A percentile compares a stretch with the other conserved stretches of the same genome.
phyloP scores from a whole-genome alignment of 2,113 vertebrate species.

The Notarius quadriscutis region DNA sequence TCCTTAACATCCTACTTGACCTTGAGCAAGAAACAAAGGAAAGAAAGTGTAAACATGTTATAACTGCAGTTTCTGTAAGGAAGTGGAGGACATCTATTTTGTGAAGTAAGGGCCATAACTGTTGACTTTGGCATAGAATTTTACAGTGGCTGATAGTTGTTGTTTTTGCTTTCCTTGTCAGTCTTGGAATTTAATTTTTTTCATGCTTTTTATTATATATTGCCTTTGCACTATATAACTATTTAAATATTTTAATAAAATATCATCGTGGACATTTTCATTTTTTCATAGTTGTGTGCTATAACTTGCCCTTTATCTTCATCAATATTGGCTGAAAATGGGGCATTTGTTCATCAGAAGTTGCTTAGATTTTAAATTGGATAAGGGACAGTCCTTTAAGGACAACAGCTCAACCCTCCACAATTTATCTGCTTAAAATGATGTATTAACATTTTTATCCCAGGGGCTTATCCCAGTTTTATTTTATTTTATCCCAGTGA shows the following conservation, averaged over 20 bases:
- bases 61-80: not conserved
- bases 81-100: not conserved
- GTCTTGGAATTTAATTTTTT: not conserved
- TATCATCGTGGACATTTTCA: not conserved
- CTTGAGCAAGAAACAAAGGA: not conserved
- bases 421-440: not conserved
- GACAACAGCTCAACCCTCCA: not conserved
- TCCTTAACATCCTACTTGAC: no score
- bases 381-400: not conserved
- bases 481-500: not conserved
- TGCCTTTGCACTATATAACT: not conserved
- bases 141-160: not conserved
- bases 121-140: no score
- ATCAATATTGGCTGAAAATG: not conserved
- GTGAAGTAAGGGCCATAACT: not conserved
- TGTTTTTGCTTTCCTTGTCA: not conserved
- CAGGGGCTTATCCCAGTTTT: not conserved
- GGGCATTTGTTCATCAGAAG: not conserved
- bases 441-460: not conserved
- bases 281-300: not conserved
- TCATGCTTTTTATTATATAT: not conserved
- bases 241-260: constrained; percentile 32
- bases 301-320: not conserved
- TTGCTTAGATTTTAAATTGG: not conserved
- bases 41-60: not conserved